Evolutionary conservation across 2,797 vertebrate genomes (phyloP), one percentile per base, ranked within the genome.

Genomic region (Avahi laniger): DNA sequence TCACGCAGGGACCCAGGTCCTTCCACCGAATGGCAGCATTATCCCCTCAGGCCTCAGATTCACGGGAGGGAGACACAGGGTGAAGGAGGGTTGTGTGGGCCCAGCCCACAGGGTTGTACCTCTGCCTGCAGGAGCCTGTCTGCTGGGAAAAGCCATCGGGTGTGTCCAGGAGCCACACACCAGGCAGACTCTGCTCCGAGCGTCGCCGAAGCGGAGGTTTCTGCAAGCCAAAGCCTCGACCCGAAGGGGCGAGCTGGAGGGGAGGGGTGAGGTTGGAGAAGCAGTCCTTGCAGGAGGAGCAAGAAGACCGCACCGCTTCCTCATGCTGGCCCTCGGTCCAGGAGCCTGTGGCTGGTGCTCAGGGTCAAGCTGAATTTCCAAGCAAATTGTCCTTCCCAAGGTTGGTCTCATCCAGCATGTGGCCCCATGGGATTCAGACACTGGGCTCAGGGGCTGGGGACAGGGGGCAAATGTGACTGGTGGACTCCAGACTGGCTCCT

Each of bases 171-270:
- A 41, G 46, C 41, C 33, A 26, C 6, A 2, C 2, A 20, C 48
- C 1, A n/a, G 57, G 59, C 5, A 0, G 1, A 13, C 14, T 4
- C 35, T 30, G 38, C 6, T 65, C 13, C 22, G 4, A 50, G 57
- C 35, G n/a, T 24, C 0, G 0, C 3, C 2, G 22, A 30, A 0
- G 38, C 8, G 18, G 17, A 50, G 30, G 35, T 57, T 28, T 43
- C 70, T 11, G 38, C 22, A 20, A 4, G 38, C 76, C 46, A 22
- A 50, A 4, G 46, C 76, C 4, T 10, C 28, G 54, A 22, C 12
- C 48, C 15, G n/a, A 15, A 2, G 18, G 15, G 70, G 10, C 26
- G n/a, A 72, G 14, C 26, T 46, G 33, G 48, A 28, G n/a, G 24
- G 4, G 17, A 63, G 80, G 18, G 48, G 6, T 22, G 33, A 50